These are phyloP conservation scores for Eubasilissa regina DNA, from an alignment of 1,140 invertebrate species.

Conservation along the genomic window DNA sequence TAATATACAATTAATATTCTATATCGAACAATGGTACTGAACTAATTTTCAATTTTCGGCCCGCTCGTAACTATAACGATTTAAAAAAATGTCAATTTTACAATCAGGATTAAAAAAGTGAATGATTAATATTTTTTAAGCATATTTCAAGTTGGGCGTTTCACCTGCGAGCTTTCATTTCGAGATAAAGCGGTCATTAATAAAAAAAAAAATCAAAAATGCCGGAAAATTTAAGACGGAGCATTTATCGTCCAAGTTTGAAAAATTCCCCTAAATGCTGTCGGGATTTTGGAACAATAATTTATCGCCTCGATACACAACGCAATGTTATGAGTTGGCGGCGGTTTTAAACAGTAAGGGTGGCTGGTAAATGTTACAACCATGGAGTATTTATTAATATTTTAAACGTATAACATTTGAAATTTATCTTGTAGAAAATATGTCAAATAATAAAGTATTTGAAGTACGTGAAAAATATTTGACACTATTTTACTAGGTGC, in stretches of 20 bases:
- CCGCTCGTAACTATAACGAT: no score
- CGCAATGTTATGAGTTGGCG: neutral
- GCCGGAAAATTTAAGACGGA: slow-evolving; percentile 22
- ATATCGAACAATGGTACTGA: no score
- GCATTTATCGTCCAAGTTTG: slow-evolving; percentile 27
- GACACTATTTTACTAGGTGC: no score
- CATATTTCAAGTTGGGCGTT: neutral
- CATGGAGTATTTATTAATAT: neutral
- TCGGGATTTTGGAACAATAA: slow-evolving; percentile 30
- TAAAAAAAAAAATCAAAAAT: slow-evolving; percentile 3
- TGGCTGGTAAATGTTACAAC: neutral
- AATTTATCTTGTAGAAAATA: neutral
- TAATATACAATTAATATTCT: no score
- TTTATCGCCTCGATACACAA: slow-evolving; percentile 19
- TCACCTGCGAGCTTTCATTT: neutral
- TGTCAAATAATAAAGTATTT: neutral
- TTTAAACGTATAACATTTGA: neutral
- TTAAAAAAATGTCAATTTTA: no score
- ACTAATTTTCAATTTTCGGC: no score
- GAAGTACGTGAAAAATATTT: neutral
- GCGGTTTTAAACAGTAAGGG: neutral
- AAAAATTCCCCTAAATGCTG: slow-evolving; percentile 32
- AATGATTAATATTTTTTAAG: no score
- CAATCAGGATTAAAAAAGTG: no score
- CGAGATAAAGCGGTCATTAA: neutral